Conservation (phyloP, 2,113 vertebrate species). For the Dicrurus megarhynchus region DNA sequence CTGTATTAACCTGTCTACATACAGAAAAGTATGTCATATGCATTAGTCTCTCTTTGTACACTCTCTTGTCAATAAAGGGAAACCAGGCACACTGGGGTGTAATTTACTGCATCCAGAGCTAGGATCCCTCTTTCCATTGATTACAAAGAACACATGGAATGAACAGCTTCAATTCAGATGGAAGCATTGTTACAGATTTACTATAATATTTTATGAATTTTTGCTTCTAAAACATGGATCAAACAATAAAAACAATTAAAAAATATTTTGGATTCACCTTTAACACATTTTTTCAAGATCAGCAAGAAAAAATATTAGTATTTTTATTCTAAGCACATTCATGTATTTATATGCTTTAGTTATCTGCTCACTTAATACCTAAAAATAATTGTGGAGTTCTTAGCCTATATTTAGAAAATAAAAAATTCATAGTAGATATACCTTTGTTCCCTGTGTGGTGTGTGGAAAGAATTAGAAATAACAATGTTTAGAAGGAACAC, state of each 20-base stretch:
- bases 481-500: not conserved
- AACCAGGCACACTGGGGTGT: not conserved
- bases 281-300: not conserved
- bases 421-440: not conserved
- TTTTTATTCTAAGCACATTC: not conserved
- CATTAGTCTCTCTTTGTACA: not conserved
- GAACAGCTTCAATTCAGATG: not conserved
- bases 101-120: not conserved
- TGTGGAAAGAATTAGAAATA: not conserved
- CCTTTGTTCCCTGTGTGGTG: fast-evolving
- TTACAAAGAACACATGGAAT: not conserved
- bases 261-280: not conserved
- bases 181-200: not conserved
- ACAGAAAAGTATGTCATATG: not conserved
- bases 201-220: not conserved
- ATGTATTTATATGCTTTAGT: not conserved
- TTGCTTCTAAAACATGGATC: not conserved
- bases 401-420: not conserved
- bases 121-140: not conserved
- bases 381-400: not conserved
- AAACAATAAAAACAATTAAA: not conserved
- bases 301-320: not conserved
- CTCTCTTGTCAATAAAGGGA: not conserved
- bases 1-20: not conserved
- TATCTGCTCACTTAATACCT: not conserved